Percentiles rank a stretch among this genome's conserved stretches.
Conservation (phyloP, 2,797 vertebrate genomes). For the Nyctibius grandis region DNA sequence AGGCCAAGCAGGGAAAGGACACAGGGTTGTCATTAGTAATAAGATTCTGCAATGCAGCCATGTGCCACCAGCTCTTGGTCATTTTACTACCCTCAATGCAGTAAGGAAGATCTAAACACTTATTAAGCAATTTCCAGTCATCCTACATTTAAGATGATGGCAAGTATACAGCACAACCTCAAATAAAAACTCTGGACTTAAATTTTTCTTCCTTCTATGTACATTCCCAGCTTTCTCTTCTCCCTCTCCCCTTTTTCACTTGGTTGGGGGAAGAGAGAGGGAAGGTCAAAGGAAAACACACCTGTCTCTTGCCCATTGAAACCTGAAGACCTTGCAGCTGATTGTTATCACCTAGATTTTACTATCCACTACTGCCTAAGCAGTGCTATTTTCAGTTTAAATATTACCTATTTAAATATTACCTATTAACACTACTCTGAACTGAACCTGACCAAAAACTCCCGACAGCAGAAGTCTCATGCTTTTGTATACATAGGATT, state of each 20-base stretch:
- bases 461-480: not conserved
- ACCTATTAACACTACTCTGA: not conserved
- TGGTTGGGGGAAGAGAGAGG: not conserved
- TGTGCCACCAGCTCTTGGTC: not conserved
- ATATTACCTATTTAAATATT: not conserved
- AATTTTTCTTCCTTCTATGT: rapidly evolving
- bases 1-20: not conserved
- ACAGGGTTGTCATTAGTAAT: not conserved
- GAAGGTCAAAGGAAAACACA: not conserved
- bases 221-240: not conserved
- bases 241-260: not conserved
- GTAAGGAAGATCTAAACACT: not conserved
- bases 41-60: not conserved
- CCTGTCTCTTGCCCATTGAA: not conserved
- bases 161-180: not conserved
- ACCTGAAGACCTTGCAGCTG: not conserved
- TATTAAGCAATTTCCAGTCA: not conserved
- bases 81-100: not conserved
- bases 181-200: not conserved
- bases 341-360: not conserved
- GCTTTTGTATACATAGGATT: not conserved
- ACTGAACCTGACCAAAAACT: not conserved
- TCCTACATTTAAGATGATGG: not conserved
- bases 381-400: not conserved
- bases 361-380: not conserved